Evolutionary conservation across 2,888 invertebrate species (phyloP), one percentile per base, ranked within the genome.

Genomic region (Drosophila atripex): DNA sequence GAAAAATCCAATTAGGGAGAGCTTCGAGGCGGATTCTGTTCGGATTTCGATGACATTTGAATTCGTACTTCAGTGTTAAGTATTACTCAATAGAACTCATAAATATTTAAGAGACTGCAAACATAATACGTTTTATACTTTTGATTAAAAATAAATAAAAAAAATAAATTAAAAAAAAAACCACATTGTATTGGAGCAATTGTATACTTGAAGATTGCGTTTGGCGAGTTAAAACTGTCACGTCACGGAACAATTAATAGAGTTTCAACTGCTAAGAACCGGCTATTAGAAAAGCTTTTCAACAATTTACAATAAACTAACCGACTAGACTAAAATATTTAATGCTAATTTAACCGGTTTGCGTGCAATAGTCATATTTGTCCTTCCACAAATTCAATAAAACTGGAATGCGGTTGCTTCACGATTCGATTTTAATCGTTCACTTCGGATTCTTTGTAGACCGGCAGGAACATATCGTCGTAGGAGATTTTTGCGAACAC

Each of bases 381-480:
- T 68, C 70, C 59, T 68, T 68, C 30, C 14, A 47, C 43, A 32
- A 8, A 25, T 47, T 8, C 25, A 69, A 52, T 51, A 46, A 68
- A 66, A 45, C 18, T 57, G 21, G 43, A 45, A 43, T 32, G 41
- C 21, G 35, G 12, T 45, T 25, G 7, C 12, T 18, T 12, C 11
- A 30, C 16, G 11, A 28, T 32, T n/a, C n/a, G 47, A 41, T 4
- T 16, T 54, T 41, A 64, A 59, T 39, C 38, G 45, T 61, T 57
- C 39, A 39, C 46, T 46, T 54, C 28, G 47, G 51, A 61, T 38
- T 65, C 61, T 21, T 72, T 46, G 16, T 38, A 35, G 30, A 65
- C 43, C 7, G 64, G n/a, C 0, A 85, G 39, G 56, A 80, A 79
- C 69, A 86, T 45, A 6, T 83, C 80, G 35, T 86, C 86, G 35